Conservation (phyloP, 1,140 invertebrate species). For the Meloidogyne floridensis region DNA sequence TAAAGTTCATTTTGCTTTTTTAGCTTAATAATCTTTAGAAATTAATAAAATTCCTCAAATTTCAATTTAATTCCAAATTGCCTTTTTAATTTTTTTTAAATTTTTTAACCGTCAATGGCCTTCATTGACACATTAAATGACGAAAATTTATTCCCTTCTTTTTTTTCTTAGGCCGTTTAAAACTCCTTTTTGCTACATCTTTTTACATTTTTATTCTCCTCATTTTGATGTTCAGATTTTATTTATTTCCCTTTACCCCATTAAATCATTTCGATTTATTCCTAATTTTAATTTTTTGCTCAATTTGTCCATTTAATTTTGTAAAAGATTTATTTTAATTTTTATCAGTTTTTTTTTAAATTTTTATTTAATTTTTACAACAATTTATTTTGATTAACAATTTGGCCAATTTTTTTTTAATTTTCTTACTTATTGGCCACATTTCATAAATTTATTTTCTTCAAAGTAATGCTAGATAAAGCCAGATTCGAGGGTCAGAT, state of each 20-base stretch:
- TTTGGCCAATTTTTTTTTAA: no score
- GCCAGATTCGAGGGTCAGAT: no score
- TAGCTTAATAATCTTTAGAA: no score
- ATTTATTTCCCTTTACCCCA: neutral
- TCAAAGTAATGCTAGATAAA: no score
- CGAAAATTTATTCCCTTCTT: neutral
- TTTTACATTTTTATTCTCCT: neutral
- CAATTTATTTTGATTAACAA: no score
- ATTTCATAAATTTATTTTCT: no score
- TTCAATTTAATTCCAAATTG: neutral
- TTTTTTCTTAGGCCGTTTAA: neutral
- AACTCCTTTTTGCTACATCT: neutral
- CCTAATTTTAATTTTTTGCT: slow-evolving; percentile 1
- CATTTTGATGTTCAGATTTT: neutral
- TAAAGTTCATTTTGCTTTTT: no score
- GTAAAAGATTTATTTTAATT: neutral
- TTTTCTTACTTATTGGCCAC: no score
- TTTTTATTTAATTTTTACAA: neutral
- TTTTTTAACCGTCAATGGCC: neutral
- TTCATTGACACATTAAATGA: slow-evolving; percentile 4
- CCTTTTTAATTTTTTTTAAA: neutral
- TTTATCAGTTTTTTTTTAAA: neutral
- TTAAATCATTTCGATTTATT: neutral
- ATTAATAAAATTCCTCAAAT: no score
- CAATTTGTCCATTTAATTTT: no score